Base-by-base conservation (phyloP, 1,140 invertebrate genomes). In the Drosophila bifasciata region DNA sequence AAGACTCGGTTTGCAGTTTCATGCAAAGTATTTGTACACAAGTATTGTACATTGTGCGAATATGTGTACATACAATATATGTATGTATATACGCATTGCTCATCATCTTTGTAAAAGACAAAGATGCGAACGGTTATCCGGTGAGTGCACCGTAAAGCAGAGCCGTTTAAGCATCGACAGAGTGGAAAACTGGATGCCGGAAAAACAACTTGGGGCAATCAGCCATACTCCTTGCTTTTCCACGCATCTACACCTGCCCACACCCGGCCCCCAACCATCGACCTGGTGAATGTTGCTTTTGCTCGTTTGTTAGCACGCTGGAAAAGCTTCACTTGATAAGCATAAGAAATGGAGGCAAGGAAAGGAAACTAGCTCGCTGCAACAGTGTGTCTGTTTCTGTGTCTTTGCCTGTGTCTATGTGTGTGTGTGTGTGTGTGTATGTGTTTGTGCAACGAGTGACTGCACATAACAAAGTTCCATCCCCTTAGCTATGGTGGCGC, bases 131-230 rank as follows among this genome's bases (percentile, higher is more conserved):
- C 15, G 40, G 9, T 52, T 67, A 44, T 43, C 44, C 9, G 19
- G 13, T 28, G 56, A 51, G 19, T 21, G 60, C 16, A 32, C 23
- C 9, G n/a, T 8, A 39, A 60, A 56, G 28, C 28, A 40, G 17
- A 19, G 41, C 57, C 55, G 41, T 51, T 76, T 94, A 96, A 77
- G 92, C 94, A 41, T 97, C 97, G 80, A 90, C 94, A 19, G 93
- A 92, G 64, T 93, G 93, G 83, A 92, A 36, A 78, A 57, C 39
- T 68, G 60, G 28, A 53, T 9, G 46, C 52, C 60, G 75, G 57
- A 63, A 81, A 81, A 81, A 81, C 74, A 83, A 63, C 70, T 71
- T 49, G 28, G 45, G 70, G 79, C 79, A 84, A 75, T 75, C 68
- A 63, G 68, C 21, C 56, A 17, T 40, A 60, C 36, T 44, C 51